These are phyloP conservation scores for Scylla paramamosain DNA, from an alignment of 1,140 invertebrate genomes.

Conservation along the genomic window DNA sequence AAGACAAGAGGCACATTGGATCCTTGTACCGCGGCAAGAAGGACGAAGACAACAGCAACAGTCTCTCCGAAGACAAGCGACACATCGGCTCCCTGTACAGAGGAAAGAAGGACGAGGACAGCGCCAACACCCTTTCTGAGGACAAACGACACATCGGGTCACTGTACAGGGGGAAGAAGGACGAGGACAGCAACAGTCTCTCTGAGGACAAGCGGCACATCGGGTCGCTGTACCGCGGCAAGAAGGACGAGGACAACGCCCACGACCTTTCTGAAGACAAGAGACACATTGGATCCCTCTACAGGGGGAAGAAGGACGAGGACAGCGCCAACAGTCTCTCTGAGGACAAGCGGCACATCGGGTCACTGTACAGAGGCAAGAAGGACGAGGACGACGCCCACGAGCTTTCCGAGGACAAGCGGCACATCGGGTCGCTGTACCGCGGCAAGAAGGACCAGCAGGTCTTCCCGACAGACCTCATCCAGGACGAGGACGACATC, in stretches of 20 bases:
- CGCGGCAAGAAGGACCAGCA: neutral
- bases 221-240: neutral
- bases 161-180: neutral
- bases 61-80: neutral
- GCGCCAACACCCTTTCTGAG: neutral
- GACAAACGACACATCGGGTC: neutral
- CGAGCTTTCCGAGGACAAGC: neutral
- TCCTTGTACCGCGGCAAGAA: neutral
- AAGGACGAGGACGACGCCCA: neutral
- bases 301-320: slow-evolving; percentile 24
- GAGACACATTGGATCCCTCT: neutral
- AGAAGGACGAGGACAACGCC: neutral
- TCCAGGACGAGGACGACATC: slow-evolving; percentile 6
- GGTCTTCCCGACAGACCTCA: neutral
- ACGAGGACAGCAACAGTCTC: neutral
- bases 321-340: neutral
- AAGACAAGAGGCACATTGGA: slow-evolving; percentile 33
- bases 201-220: slow-evolving; percentile 41
- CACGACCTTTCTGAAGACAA: neutral
- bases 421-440: slow-evolving; percentile 16
- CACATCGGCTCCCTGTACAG: slow-evolving; percentile 37
- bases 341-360: slow-evolving; percentile 49
- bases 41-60: too few relatives aligned
- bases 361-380: slow-evolving; percentile 17
- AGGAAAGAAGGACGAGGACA: neutral